Conservation (phyloP, 2,797 vertebrate genomes). For the Podarcis siculus region DNA sequence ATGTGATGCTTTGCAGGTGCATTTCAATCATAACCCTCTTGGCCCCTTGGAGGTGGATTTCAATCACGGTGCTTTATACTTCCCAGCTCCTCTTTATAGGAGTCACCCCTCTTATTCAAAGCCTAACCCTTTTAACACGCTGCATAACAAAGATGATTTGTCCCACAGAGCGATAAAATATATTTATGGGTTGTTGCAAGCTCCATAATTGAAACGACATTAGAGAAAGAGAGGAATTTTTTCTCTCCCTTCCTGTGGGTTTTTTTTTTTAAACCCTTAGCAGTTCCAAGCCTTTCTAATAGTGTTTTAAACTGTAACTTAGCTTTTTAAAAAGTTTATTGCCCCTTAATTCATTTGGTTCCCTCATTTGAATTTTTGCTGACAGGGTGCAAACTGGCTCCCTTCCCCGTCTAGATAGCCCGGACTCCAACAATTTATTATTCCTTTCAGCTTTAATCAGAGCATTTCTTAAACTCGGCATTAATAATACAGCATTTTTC, state of each 20-base stretch:
- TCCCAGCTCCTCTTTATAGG: not conserved
- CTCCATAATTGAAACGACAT: constrained; percentile 14
- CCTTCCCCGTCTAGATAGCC: constrained; percentile 48
- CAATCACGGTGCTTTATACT: not conserved
- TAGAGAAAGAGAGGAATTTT: not conserved
- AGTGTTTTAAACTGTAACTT: constrained; percentile 56
- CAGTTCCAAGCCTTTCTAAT: constrained; percentile 20
- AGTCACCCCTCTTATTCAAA: not conserved
- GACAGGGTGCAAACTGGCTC: constrained; percentile 55
- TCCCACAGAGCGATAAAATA: constrained; percentile 39
- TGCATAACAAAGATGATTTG: not conserved
- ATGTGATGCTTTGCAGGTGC: not conserved
- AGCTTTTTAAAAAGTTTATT: constrained; percentile 60
- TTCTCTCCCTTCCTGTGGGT: not conserved
- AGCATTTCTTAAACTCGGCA: constrained; percentile 53
- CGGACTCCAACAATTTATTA: constrained; percentile 50
- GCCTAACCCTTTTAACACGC: not conserved
- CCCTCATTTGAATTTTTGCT: constrained; percentile 69
- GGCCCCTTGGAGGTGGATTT: not conserved
- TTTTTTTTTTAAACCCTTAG: constrained; percentile 19
- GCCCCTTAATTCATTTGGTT: constrained; percentile 54
- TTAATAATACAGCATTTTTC: constrained; percentile 42
- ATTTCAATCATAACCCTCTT: not conserved
- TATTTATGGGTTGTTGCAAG: constrained; percentile 5
- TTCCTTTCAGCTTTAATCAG: constrained; percentile 59